Evolutionary conservation across 2,113 vertebrate genomes (phyloP).

Genomic region (Bambusicola thoracicus): DNA sequence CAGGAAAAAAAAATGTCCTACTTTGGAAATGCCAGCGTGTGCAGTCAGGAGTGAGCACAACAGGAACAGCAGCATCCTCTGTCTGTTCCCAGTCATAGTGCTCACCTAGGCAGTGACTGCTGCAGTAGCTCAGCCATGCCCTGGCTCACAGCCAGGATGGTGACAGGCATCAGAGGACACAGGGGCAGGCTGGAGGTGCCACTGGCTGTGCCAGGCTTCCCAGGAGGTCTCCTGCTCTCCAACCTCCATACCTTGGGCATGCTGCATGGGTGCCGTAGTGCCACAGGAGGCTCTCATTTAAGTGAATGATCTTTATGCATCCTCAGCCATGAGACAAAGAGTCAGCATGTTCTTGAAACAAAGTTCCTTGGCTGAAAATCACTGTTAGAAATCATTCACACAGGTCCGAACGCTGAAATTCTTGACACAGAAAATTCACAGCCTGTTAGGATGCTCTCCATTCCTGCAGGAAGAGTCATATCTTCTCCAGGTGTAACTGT

Average conservation of each 20-base stretch:
- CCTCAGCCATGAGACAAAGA: not conserved
- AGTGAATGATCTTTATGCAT: not conserved
- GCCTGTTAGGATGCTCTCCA: accelerated
- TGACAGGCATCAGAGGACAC: not conserved
- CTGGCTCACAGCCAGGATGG: not conserved
- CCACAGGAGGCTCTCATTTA: not conserved
- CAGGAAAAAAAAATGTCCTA: not conserved
- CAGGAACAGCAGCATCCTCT: not conserved
- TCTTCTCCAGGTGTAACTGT: not conserved
- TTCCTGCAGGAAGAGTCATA: not conserved
- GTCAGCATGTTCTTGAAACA: not conserved
- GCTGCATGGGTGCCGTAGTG: accelerated
- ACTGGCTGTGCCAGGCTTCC: not conserved
- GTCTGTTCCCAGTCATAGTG: accelerated
- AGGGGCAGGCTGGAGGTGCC: not conserved
- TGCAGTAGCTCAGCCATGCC: not conserved
- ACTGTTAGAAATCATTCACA: not conserved
- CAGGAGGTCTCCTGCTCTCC: not conserved
- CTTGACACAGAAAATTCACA: not conserved
- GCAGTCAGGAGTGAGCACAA: not conserved
- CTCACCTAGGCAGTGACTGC: not conserved
- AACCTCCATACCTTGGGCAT: not conserved
- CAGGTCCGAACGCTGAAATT: not conserved
- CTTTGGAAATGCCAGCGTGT: not conserved
- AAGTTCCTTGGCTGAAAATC: not conserved